These are phyloP conservation scores for Otolemur garnettii DNA, from an alignment of 2,113 vertebrate species.

Conservation along the genomic window DNA sequence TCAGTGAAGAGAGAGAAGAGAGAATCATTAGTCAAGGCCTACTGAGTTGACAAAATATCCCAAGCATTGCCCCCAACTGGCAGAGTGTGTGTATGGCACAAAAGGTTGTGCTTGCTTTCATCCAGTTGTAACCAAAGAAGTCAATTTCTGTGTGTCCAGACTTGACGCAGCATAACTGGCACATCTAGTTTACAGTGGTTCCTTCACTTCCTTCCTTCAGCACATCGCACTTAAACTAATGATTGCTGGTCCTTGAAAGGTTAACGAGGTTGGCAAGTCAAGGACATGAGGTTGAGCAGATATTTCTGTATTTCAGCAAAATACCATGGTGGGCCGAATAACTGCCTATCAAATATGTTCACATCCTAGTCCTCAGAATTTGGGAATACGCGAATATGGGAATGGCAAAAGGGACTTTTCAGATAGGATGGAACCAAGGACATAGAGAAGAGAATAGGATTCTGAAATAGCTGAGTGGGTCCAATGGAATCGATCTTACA, in stretches of 20 bases:
- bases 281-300: neutral
- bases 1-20: constrained; percentile 26
- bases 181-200: constrained; percentile 11
- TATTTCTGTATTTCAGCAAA: constrained; percentile 33
- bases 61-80: neutral
- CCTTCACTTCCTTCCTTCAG: neutral
- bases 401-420: constrained; percentile 8
- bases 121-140: constrained; percentile 2
- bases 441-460: neutral
- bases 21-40: neutral
- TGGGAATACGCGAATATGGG: neutral
- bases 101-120: neutral
- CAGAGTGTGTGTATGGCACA: neutral
- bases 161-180: neutral
- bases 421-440: constrained; percentile 12
- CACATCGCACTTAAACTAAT: constrained; percentile 20
- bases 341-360: neutral
- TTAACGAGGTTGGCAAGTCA: constrained; percentile 37
- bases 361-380: neutral
- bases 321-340: neutral
- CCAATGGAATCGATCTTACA: neutral
- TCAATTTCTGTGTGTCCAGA: neutral
- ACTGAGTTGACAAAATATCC: neutral
- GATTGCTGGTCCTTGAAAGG: constrained; percentile 27
- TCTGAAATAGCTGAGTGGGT: neutral